A percentile compares a stretch with the other conserved stretches of the same genome.
Conservation (phyloP, 2,113 vertebrate species). For the Xerus inauris region DNA sequence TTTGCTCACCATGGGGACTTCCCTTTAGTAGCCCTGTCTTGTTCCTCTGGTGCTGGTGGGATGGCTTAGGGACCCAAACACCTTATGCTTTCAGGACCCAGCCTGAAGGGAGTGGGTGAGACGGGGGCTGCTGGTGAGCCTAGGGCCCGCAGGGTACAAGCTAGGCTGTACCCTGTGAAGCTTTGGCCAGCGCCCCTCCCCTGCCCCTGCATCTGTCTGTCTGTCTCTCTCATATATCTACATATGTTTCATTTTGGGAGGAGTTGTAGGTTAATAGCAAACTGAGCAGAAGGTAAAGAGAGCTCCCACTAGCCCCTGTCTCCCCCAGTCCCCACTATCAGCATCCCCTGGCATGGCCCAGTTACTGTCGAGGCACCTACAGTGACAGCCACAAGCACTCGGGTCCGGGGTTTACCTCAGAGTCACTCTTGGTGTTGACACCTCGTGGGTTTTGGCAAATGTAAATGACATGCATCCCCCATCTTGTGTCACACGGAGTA, state of each 20-base stretch:
- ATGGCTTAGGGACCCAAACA: not conserved
- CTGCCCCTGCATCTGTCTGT: no score
- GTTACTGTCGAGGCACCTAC: not conserved
- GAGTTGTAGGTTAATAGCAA: not conserved
- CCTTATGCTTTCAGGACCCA: not conserved
- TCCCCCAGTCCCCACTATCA: not conserved
- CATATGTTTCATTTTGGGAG: not conserved
- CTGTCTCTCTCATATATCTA: no score
- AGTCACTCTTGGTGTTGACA: not conserved
- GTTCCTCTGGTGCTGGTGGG: not conserved
- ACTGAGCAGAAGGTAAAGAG: not conserved
- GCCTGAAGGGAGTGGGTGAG: not conserved
- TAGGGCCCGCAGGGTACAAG: not conserved
- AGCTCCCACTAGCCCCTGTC: rapidly evolving
- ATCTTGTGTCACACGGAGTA: rapidly evolving
- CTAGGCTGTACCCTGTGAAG: not conserved
- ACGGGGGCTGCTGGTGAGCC: not conserved
- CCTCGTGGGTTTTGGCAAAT: not conserved
- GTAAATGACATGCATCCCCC: rapidly evolving
- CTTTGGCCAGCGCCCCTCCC: not conserved
- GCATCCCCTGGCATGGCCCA: rapidly evolving
- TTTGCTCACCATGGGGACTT: not conserved
- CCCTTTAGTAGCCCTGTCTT: not conserved
- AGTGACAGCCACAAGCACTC: rapidly evolving
- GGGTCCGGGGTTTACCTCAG: not conserved